Evolutionary conservation across 2,797 vertebrate species (phyloP), one percentile per base, ranked within the genome.

Genomic region (Poeciliopsis turneri): DNA sequence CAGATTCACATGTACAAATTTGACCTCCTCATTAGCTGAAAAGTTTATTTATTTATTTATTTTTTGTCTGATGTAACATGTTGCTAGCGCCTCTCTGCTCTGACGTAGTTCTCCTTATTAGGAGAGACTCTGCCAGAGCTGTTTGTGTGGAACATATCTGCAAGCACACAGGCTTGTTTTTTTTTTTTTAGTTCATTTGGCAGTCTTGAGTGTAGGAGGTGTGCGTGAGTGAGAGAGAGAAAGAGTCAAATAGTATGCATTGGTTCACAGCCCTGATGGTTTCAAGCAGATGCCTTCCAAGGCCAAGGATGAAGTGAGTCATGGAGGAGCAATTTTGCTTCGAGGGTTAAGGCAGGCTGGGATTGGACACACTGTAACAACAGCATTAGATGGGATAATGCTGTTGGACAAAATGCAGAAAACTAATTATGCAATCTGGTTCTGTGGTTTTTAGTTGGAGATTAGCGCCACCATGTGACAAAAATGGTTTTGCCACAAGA

Each of bases 241-340:
- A 69, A 78, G 51, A 79, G 78, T n/a, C 72, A 77, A 81, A 80
- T 84, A 78, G 89, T 88, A 82, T 91, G 87, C 72, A 84, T 77
- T 84, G 88, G 90, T 94, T 92, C 86, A 85, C 83, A 92, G 90
- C 83, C 86, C 90, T 89, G 90, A 90, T 92, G 89, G 89, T 86
- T 92, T 87, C 3, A 39, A 90, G 77, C 85, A 88, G 89, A 88
- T 83, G 74, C 88, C 87, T 89, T 93, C 78, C 85, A 91, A 93
- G 86, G 89, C 91, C 89, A 92, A 87, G 89, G 90, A 94, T 88
- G 82, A 92, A 84, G 84, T 93, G 92, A 94, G 86, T 94, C 93
- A 94, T 87, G 69, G 57, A 41, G 78, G 85, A 88, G 76, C 76
- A 78, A 81, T 92, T 82, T 84, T 53, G 78, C 89, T 77, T 49